Base-by-base conservation (phyloP, 1,140 invertebrate species). In the Marisa cornuarietis region DNA sequence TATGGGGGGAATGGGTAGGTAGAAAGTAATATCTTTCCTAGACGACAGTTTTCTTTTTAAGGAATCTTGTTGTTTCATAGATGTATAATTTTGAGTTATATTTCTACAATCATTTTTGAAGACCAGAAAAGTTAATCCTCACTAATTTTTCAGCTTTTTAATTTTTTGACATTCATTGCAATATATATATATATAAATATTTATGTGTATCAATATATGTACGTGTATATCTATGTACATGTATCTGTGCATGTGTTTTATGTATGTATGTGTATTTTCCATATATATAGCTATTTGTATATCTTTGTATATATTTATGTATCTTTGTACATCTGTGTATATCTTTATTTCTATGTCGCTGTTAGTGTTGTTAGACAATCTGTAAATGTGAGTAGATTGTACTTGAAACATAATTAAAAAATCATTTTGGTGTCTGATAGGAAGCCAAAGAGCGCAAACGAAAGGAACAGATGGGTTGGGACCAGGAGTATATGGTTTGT, bases 381-480 rank as follows among this genome's bases (percentile, higher is more conserved):
- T 42, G 31, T 42, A 42, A 42, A 42, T 42, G 31, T 0, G 31
- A 42, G 31, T 42, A 42, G 31, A 42, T 42, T 42, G 31, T 42
- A 42, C 6, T 42, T 42, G 2, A 6, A 42, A 42, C 31, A 42
- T 42, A 42, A 4, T 42, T 4, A 42, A 42, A 42, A 42, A 42
- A 42, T 42, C 31, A 42, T 42, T 42, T 42, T 42, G 31, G 54
- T 61, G 62, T 49, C 69, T 84, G 77, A 20, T 78, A 89, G 87
- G 95, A 97, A 90, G 94, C 94, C 0, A 99, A 99, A 89, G 97
- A 98, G 91, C 92, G 95, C 31, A 95, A 95, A 80, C 91, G 96
- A 7, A 96, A 97, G 82, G 94, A 97, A 90, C 91, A 96, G 82
- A 98, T 98, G 96, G 97, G 97, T 6, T 98, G 96, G 97, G 96